Percentiles rank a stretch among this genome's conserved stretches.
Evolutionary conservation across 1,140 invertebrate species (phyloP).

Genomic region (Drosophila kanapiae): DNA sequence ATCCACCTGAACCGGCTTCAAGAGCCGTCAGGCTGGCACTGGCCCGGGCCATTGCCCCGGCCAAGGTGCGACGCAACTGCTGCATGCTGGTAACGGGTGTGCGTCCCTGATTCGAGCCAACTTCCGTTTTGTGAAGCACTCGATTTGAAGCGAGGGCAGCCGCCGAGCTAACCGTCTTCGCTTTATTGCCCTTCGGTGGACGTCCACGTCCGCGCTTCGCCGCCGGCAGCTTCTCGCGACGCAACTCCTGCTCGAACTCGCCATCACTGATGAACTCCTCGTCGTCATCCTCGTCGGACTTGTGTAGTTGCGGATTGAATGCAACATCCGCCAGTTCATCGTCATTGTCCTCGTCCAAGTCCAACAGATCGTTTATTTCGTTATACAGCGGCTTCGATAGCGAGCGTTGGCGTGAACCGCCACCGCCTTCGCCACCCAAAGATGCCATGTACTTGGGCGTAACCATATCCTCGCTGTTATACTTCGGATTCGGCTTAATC

Average conservation of each 20-base stretch:
- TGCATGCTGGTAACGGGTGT: conserved; percentile 44
- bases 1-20: neutral
- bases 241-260: conserved; percentile 59
- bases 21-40: conserved; percentile 20
- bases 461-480: conserved; percentile 78
- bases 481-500: conserved; percentile 85
- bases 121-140: conserved; percentile 8
- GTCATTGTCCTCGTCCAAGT: conserved; percentile 59
- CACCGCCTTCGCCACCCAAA: conserved; percentile 5
- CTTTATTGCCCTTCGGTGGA: conserved; percentile 54
- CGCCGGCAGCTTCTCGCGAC: conserved; percentile 48
- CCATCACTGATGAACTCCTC: conserved; percentile 64
- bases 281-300: conserved; percentile 71
- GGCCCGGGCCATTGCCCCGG: conserved; percentile 17
- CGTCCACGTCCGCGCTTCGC: conserved; percentile 72
- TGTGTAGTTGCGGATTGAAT: conserved; percentile 72
- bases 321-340: conserved; percentile 65
- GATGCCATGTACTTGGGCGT: conserved; percentile 73
- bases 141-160: neutral
- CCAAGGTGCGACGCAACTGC: conserved; percentile 62
- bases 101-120: neutral
- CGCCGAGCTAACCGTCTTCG: neutral
- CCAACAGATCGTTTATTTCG: conserved; percentile 34
- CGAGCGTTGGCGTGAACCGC: conserved; percentile 11
- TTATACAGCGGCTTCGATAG: conserved; percentile 46